Conservation (phyloP, 2,797 vertebrate genomes). For the Danio jaintianensis region DNA sequence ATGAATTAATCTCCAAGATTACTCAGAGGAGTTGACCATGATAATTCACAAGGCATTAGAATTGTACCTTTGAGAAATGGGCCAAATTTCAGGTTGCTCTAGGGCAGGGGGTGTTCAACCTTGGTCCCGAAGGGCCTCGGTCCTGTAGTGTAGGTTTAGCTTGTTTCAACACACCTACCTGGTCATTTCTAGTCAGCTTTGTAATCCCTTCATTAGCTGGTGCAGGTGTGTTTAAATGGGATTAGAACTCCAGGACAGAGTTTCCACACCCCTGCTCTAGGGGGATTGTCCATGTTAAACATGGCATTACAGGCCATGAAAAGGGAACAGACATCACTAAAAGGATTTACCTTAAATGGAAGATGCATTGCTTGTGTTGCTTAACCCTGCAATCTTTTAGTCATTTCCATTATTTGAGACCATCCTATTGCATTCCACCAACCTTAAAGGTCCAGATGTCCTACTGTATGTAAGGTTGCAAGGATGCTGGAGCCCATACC, state of each 20-base stretch:
- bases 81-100: background rate
- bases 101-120: no score
- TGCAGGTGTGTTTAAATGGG: no score
- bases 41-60: background rate
- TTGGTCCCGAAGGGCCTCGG: no score
- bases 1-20: background rate
- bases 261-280: no score
- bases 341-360: background rate
- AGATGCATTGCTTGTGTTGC: background rate
- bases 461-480: background rate
- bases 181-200: no score
- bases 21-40: background rate
- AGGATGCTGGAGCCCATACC: background rate
- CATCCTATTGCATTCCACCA: background rate
- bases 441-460: background rate
- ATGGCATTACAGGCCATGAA: background rate
- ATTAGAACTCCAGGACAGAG: no score
- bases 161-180: no score
- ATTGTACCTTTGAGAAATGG: background rate
- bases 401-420: background rate
- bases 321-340: background rate
- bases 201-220: no score
- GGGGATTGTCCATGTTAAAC: background rate
- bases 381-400: background rate
- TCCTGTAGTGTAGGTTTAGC: no score